Conservation (phyloP, 2,113 vertebrate species). For the Heterocephalus glaber region DNA sequence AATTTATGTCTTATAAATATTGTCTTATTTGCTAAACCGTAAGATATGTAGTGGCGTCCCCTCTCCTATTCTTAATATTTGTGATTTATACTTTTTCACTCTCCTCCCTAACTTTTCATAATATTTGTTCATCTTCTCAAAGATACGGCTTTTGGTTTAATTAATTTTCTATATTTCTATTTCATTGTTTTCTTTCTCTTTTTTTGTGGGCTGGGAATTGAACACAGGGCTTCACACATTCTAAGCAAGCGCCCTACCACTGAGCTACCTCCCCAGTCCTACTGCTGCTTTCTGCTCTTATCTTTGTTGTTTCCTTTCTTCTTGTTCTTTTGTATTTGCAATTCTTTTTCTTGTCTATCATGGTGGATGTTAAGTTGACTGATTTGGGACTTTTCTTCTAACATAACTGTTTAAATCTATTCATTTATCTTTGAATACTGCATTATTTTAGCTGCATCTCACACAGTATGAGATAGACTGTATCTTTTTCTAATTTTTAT, state of each 20-base stretch:
- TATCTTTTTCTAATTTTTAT: not conserved
- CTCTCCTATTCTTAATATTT: not conserved
- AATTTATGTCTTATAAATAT: not conserved
- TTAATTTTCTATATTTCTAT: not conserved
- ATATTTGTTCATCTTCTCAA: not conserved
- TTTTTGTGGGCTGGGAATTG: not conserved
- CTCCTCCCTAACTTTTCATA: not conserved
- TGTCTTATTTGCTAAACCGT: not conserved
- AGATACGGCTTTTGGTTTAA: not conserved
- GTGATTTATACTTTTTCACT: not conserved
- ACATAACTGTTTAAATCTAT: not conserved
- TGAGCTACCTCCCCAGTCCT: not conserved
- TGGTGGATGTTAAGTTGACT: not conserved
- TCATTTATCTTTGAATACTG: not conserved
- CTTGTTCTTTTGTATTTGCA: not conserved
- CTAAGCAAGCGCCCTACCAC: not conserved
- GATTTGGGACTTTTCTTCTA: slow-evolving; percentile 18
- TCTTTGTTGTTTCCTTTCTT: not conserved
- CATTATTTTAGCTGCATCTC: not conserved
- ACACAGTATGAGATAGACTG: not conserved
- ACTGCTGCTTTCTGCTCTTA: not conserved
- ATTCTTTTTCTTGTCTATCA: not conserved
- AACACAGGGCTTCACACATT: not conserved
- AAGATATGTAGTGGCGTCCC: not conserved
- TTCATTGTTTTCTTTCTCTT: not conserved